A percentile compares a stretch with the other conserved stretches of the same genome.
These are phyloP conservation scores for Halesus radiatus DNA, from an alignment of 1,140 invertebrate genomes.

Conservation along the genomic window DNA sequence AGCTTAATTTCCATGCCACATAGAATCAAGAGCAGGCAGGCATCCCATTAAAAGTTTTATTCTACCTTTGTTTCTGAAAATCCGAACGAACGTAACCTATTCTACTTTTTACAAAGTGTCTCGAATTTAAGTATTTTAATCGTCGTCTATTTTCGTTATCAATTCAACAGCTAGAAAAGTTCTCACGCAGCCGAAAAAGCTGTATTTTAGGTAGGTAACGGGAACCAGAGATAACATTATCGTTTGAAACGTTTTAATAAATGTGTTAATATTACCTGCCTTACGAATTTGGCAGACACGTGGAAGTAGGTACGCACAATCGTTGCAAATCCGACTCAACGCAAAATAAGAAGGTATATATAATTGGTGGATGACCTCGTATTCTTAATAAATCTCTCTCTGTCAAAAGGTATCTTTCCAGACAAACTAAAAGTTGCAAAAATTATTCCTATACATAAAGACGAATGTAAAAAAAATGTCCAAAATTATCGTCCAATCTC, in stretches of 20 bases:
- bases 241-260: constrained; percentile 19
- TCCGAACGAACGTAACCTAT: too few species aligned
- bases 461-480: too few species aligned
- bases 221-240: constrained; percentile 9
- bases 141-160: not conserved
- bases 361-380: too few species aligned
- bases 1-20: constrained; percentile 8
- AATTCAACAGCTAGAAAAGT: not conserved
- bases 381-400: too few species aligned
- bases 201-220: not conserved
- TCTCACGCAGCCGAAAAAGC: constrained; percentile 12
- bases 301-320: constrained; percentile 17
- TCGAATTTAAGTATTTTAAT: too few species aligned
- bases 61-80: too few species aligned
- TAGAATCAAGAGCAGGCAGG: not conserved
- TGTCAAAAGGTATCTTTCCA: too few species aligned
- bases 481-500: too few species aligned
- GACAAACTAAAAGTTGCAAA: too few species aligned
- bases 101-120: too few species aligned
- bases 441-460: too few species aligned
- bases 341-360: constrained; percentile 55
- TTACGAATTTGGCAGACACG: constrained; percentile 4
- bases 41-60: not conserved
- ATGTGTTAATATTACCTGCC: constrained; percentile 29
- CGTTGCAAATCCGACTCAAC: constrained; percentile 52